Conservation (phyloP, 2,113 vertebrate species). For the Oxyura jamaicensis region DNA sequence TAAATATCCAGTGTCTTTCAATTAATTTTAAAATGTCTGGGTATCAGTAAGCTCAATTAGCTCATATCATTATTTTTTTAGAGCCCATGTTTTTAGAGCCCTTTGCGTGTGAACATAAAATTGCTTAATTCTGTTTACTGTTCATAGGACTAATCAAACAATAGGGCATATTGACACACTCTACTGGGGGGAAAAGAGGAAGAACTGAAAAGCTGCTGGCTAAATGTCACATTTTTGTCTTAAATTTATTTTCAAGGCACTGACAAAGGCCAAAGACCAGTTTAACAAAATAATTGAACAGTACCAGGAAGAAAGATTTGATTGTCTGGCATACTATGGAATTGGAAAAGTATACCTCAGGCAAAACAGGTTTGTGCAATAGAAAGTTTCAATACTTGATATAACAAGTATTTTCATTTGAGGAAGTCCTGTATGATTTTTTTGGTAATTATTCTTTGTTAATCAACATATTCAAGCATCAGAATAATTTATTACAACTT, state of each 20-base stretch:
- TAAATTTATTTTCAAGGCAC: conserved; percentile 77
- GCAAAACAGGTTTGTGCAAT: conserved; percentile 87
- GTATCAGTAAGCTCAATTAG: not conserved
- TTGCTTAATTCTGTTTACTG: not conserved
- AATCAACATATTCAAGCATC: not conserved
- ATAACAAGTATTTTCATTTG: not conserved
- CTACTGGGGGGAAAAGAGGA: not conserved
- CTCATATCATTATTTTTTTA: not conserved
- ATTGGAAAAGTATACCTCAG: conserved; percentile 86
- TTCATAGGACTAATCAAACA: not conserved
- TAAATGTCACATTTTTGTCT: not conserved
- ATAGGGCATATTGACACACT: not conserved
- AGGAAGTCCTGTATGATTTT: accelerated
- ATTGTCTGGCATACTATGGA: conserved; percentile 87
- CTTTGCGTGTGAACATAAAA: not conserved
- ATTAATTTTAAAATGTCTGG: not conserved
- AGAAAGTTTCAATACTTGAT: not conserved
- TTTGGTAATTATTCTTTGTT: not conserved
- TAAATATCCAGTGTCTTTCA: not conserved
- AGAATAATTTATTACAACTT: not conserved
- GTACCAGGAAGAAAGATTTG: conserved; percentile 81
- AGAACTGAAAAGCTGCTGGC: not conserved
- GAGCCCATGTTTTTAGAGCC: not conserved
- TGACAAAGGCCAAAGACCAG: conserved; percentile 83
- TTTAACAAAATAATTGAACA: conserved; percentile 83